phyloP scores from a whole-genome alignment of 2,888 invertebrate genomes.

The Caprella mutica region DNA sequence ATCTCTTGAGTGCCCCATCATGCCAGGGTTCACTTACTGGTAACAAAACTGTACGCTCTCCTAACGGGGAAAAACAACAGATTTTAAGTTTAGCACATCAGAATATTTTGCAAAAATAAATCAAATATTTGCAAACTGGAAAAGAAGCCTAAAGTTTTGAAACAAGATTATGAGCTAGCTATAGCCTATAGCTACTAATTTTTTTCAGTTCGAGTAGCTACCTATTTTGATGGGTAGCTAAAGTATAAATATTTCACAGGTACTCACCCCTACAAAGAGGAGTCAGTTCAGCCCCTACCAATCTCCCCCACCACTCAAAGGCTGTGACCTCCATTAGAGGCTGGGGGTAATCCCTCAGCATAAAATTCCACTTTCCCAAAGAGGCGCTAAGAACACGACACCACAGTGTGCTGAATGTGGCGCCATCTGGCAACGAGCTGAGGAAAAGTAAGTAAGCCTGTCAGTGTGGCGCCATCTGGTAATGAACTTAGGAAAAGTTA shows the following conservation, averaged over 20 bases:
- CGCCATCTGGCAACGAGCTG: no score
- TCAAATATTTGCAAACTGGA: background rate
- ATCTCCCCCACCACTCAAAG: constrained; percentile 74
- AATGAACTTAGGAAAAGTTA: no score
- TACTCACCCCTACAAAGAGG: no score
- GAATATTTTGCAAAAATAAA: background rate
- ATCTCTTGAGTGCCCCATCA: constrained; percentile 63
- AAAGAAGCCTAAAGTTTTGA: no score
- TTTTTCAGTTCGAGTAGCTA: no score
- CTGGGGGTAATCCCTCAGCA: constrained; percentile 88
- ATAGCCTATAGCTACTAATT: no score
- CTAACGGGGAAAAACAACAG: constrained; percentile 42
- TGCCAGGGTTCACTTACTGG: constrained; percentile 79
- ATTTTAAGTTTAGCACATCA: background rate
- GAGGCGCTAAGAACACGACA: constrained; percentile 72
- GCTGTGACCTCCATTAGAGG: constrained; percentile 73
- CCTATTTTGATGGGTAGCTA: no score
- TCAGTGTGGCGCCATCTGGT: constrained; percentile 64
- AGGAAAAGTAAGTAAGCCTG: no score
- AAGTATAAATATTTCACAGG: no score
- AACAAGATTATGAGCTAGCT: no score
- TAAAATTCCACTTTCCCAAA: constrained; percentile 73
- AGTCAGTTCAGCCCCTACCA: constrained; percentile 52
- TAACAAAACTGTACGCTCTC: constrained; percentile 49
- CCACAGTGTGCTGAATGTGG: constrained; percentile 86